Percentiles rank a stretch among this genome's conserved stretches.
Conservation (phyloP, 2,113 vertebrate species). For the Dasypus novemcinctus region DNA sequence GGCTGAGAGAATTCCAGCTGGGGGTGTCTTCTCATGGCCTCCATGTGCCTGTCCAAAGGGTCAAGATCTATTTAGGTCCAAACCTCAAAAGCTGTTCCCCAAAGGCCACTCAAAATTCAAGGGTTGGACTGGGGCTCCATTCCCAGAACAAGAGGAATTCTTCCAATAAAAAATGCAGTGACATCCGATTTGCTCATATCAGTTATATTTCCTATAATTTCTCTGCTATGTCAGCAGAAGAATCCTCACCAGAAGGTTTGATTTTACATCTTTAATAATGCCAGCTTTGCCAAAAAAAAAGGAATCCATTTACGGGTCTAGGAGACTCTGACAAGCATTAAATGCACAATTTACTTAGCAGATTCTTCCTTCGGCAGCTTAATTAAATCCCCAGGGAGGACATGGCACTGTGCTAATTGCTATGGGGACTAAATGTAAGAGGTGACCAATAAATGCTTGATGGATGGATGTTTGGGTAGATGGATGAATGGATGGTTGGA, state of each 20-base stretch:
- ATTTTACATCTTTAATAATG: not conserved
- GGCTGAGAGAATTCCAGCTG: not conserved
- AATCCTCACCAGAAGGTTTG: not conserved
- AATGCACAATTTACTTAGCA: not conserved
- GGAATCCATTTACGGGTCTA: not conserved
- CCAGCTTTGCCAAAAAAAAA: not conserved
- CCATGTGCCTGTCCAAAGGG: not conserved
- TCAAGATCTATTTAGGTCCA: constrained; percentile 26
- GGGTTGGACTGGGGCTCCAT: constrained; percentile 3
- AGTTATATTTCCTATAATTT: constrained; percentile 25
- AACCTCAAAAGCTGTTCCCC: constrained; percentile 20
- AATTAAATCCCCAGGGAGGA: not conserved
- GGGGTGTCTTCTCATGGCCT: not conserved
- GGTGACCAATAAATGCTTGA: not conserved
- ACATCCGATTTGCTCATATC: not conserved
- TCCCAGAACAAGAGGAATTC: constrained; percentile 14
- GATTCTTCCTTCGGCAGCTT: not conserved
- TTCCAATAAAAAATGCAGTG: constrained; percentile 48
- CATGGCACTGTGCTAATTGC: not conserved
- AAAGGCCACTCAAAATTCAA: not conserved
- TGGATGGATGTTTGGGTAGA: not conserved
- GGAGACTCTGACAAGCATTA: not conserved
- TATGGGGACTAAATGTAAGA: not conserved
- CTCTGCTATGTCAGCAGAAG: constrained; percentile 39
- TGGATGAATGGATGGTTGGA: not conserved